Evolutionary conservation across 2,888 invertebrate genomes (phyloP).

Genomic region (Metalampra italica): DNA sequence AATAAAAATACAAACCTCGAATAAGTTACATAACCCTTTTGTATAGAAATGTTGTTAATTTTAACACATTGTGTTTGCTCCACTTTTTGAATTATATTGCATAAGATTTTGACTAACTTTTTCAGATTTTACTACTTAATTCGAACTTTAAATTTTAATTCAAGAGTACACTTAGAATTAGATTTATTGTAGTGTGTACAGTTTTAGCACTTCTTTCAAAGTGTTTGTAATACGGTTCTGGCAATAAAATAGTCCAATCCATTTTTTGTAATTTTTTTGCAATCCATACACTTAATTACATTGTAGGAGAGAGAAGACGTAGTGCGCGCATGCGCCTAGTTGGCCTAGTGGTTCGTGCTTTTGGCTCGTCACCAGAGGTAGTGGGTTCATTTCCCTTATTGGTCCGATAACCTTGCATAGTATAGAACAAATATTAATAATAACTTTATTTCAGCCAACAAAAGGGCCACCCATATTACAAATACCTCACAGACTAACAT

Average conservation of each 20-base stretch:
- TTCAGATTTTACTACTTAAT: constrained; percentile 45
- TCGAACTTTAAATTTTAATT: constrained; percentile 48
- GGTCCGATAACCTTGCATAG: too few species aligned
- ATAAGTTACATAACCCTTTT: constrained; percentile 55
- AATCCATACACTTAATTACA: too few species aligned
- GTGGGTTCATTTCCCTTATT: too few species aligned
- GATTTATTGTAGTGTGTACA: constrained; percentile 67
- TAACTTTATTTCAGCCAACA: too few species aligned
- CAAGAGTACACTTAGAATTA: constrained; percentile 68
- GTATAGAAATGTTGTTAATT: constrained; percentile 46
- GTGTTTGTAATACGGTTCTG: constrained; percentile 76
- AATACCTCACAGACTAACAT: too few species aligned
- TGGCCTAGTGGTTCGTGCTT: too few species aligned
- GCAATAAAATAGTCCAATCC: constrained; percentile 77
- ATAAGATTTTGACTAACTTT: constrained; percentile 62
- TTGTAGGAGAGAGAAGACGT: too few species aligned
- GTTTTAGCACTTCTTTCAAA: constrained; percentile 56
- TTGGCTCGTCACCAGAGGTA: too few species aligned
- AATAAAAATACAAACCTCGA: constrained; percentile 71
- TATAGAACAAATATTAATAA: too few species aligned
- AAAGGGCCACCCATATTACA: too few species aligned
- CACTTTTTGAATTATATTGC: constrained; percentile 34
- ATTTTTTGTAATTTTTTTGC: constrained; percentile 33
- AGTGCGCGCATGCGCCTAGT: too few species aligned
- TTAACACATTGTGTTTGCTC: constrained; percentile 56